Evolutionary conservation across 2,113 vertebrate species (phyloP), one percentile per base, ranked within the genome.

Genomic region (Donacobius atricapilla): DNA sequence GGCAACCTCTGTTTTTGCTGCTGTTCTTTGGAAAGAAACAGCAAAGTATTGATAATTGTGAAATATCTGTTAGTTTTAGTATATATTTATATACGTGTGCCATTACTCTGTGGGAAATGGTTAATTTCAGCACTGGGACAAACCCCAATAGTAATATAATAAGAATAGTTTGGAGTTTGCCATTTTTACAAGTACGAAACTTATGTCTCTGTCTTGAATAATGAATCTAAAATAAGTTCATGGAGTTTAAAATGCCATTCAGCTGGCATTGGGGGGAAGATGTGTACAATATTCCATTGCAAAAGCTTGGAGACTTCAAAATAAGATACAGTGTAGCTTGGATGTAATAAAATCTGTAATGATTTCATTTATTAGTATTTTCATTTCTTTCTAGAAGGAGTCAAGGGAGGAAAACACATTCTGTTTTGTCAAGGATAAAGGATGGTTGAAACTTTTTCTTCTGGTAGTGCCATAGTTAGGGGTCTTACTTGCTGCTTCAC

Each of bases 261-360:
- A 45, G 0, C 33, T 83, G 9, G n/a, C 17, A 21, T 2, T 2
- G 23, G 3, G 20, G 17, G 8, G 6, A 35, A 68, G 11, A 2
- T 28, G 10, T 30, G 13, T 61, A 24, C 10, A 58, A 3, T 54
- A 37, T 48, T 68, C 20, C 37, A 48, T 35, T 87, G 22, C 23
- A 64, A 64, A 92, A 84, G 13, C 13, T 35, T 92, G 21, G 8
- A 51, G 25, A 21, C 27, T 13, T 94, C 57, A 33, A 81, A 83
- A 42, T 65, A 23, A 35, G 15, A 11, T 64, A 30, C 15, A 9
- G 0, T 21, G 35, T 80, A 56, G 10, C 11, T 31, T 68, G 57
- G 31, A n/a, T 7, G 2, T 68, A 40, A 50, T 27, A 48, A 83
- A 85, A 60, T 10, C 1, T 53, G 2, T 33, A 19, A 18, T 6